Evolutionary conservation across 1,140 invertebrate genomes (phyloP), one percentile per base, ranked within the genome.

Genomic region (Drosophila willistoni): DNA sequence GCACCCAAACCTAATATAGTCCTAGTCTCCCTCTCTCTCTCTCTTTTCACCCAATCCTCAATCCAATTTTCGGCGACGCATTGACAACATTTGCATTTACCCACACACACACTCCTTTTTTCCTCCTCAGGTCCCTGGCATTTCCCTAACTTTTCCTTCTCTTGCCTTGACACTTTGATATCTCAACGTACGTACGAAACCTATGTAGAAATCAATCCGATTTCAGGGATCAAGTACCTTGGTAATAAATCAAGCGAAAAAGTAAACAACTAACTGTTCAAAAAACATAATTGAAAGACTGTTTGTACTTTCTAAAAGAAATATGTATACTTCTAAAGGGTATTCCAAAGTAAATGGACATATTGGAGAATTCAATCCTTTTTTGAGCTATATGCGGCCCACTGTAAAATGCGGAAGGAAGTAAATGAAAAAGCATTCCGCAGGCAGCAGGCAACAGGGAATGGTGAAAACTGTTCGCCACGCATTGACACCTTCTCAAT

Each of bases 31-130:
- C 4, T 25, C 29, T 29, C 34, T 10, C 9, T 1, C 34, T 1
- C 34, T 36, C 9, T 36, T 10, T 36, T 10, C 34, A 12, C 3
- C 19, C 36, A 42, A 56, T 55, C 55, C 47, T 54, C 81, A 87
- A 87, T 87, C 85, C 83, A 87, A 87, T 87, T 87, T 87, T 87
- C 77, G 84, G 77, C 83, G 73, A 68, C 77, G 78, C 83, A 87
- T 87, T 79, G 83, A 82, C 76, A 82, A 71, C 76, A 86, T 87
- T 87, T 87, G 79, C 83, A 87, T 87, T 87, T 87, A 89, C 79
- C 87, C 44, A 22, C 44, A 62, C 61, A 42, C 29, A 41, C 60
- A 9, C 33, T 0, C 44, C 14, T n/a, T 44, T 14, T 14, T 6
- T 2, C 41, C 41, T 6, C 41, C 22, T 7, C 29, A 7, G 5